phyloP scores from a whole-genome alignment of 2,888 invertebrate genomes.

The Dioctria rufipes region DNA sequence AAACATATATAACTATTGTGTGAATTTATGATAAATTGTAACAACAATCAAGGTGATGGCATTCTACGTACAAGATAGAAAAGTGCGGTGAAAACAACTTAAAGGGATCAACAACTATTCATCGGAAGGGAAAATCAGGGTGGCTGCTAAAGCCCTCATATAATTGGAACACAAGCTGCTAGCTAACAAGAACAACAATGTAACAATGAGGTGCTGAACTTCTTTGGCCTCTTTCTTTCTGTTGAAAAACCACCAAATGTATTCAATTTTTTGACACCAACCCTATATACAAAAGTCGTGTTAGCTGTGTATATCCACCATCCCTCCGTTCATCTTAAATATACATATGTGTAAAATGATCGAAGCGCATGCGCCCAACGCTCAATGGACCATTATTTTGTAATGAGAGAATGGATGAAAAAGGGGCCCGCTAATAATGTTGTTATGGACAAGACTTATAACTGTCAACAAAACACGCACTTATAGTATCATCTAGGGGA shows the following conservation, averaged over 20 bases:
- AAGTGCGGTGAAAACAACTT: conserved; percentile 42
- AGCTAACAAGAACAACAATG: conserved; percentile 39
- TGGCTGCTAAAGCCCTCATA: neutral
- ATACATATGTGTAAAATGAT: neutral
- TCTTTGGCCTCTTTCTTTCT: conserved; percentile 19
- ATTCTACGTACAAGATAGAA: conserved; percentile 13
- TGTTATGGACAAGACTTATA: conserved; percentile 30
- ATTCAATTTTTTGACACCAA: conserved; percentile 35
- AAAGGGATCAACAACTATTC: conserved; percentile 24
- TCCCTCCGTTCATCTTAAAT: neutral
- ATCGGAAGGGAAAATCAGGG: conserved; percentile 21
- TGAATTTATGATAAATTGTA: conserved; percentile 40
- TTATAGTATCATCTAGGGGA: neutral
- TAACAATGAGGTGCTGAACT: conserved; percentile 30
- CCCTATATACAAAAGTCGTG: conserved; percentile 22
- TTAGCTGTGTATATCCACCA: neutral
- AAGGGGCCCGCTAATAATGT: conserved; percentile 48
- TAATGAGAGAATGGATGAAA: conserved; percentile 37
- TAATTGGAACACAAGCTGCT: conserved; percentile 46
- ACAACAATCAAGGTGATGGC: neutral
- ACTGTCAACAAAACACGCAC: conserved; percentile 1
- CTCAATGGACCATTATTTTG: conserved; percentile 52
- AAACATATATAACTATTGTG: neutral
- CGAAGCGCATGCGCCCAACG: conserved; percentile 42
- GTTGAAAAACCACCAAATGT: neutral